A percentile compares a stretch with the other conserved stretches of the same genome.
phyloP scores from a whole-genome alignment of 1,140 invertebrate genomes.

The Drosophila ironensis region DNA sequence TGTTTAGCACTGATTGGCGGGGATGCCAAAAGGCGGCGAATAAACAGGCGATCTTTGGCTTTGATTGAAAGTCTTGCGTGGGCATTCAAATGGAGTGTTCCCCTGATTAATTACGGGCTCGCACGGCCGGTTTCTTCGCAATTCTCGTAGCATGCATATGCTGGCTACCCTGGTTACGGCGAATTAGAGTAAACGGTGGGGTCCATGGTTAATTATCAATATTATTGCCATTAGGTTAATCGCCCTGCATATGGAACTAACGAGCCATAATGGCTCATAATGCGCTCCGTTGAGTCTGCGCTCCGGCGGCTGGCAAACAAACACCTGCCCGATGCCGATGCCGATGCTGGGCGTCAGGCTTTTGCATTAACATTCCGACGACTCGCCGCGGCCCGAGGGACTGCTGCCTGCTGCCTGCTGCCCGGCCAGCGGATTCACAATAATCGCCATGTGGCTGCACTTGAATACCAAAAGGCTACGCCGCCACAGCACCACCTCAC shows the following conservation, averaged over 20 bases:
- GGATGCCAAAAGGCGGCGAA: constrained; percentile 22
- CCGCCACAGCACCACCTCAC: constrained; percentile 29
- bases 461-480: constrained; percentile 61
- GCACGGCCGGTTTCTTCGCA: no score
- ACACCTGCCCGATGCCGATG: constrained; percentile 30
- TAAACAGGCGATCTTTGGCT: constrained; percentile 10
- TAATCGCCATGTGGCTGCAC: constrained; percentile 41
- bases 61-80: constrained; percentile 28
- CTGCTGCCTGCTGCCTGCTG: constrained; percentile 1
- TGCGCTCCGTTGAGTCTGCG: constrained; percentile 27
- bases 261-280: constrained; percentile 44
- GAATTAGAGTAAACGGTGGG: constrained; percentile 30
- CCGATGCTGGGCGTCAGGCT: constrained; percentile 12
- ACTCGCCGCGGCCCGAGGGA: constrained; percentile 12
- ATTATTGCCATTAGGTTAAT: constrained; percentile 38
- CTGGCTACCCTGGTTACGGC: constrained; percentile 8
- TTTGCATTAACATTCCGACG: constrained; percentile 41
- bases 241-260: constrained; percentile 33
- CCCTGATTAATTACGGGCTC: constrained; percentile 27
- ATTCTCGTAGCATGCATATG: background rate
- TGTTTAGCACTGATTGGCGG: constrained; percentile 72
- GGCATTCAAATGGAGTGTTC: constrained; percentile 6
- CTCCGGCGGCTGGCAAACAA: constrained; percentile 1
- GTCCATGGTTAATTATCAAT: constrained; percentile 27
- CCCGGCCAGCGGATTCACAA: constrained; percentile 32